Conservation (phyloP, 1,140 invertebrate species). For the Zaprionus camerounensis region DNA sequence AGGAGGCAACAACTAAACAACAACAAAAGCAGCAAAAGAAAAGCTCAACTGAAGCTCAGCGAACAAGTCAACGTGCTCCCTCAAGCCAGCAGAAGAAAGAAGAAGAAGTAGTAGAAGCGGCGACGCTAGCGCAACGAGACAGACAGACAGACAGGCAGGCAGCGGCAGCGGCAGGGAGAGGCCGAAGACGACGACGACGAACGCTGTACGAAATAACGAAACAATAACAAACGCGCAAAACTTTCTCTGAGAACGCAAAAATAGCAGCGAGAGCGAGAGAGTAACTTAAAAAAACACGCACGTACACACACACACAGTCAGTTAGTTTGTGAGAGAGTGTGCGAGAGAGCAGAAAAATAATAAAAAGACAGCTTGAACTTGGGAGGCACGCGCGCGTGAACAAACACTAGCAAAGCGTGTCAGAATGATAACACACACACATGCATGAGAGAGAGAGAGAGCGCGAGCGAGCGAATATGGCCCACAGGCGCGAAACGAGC, state of each 20-base stretch:
- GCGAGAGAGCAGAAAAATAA: slow-evolving; percentile 13
- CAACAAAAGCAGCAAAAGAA: slow-evolving; percentile 50
- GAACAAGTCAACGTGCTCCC: slow-evolving; percentile 69
- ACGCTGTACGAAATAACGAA: slow-evolving; percentile 74
- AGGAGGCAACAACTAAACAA: slow-evolving; percentile 33
- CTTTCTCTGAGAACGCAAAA: slow-evolving; percentile 68
- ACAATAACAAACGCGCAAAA: slow-evolving; percentile 81
- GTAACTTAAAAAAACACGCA: slow-evolving; percentile 2
- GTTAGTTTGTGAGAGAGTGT: slow-evolving; percentile 14
- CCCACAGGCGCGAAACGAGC: slow-evolving; percentile 57
- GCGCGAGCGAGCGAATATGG: slow-evolving; percentile 30
- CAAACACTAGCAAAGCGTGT: slow-evolving; percentile 76
- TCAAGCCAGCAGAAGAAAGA: slow-evolving; percentile 14
- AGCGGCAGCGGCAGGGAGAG: neutral
- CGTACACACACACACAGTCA: neutral
- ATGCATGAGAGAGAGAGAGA: slow-evolving; percentile 1
- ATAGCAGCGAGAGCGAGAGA: slow-evolving; percentile 19
- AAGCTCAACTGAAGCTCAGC: slow-evolving; percentile 26
- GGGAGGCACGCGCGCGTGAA: slow-evolving; percentile 80
- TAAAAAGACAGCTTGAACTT: slow-evolving; percentile 64
- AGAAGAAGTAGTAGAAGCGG: neutral
- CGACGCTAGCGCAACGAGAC: neutral
- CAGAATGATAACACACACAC: slow-evolving; percentile 70
- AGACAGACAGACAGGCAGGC: slow-evolving; percentile 4
- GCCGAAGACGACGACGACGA: slow-evolving; percentile 57